Base-by-base conservation (phyloP, 2,888 invertebrate genomes). In the Hydrotaea diabolus region DNA sequence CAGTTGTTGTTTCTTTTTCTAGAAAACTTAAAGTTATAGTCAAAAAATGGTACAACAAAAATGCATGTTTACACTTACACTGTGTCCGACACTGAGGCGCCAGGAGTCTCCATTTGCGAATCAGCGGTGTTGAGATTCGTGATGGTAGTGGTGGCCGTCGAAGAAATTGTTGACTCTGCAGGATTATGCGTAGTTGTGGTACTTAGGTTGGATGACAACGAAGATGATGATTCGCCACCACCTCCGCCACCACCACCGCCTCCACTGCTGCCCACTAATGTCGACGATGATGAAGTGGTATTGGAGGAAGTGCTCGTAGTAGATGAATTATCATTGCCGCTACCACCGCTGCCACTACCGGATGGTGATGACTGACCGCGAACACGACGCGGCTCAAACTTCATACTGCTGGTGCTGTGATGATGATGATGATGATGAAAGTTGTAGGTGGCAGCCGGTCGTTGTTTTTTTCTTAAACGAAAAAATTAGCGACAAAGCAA, bases 341-440 rank as follows among this genome's bases (percentile, higher is more conserved):
- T 85, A 23, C 86, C 79, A 83, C 87, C 75, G 83, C 87, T 74
- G 77, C 84, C 89, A 76, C 88, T 82, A 79, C 86, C 83, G 69
- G 82, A 80, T 77, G 69, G 88, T 86, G 85, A 82, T 62, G 81
- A 85, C 87, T 88, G 89, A 86, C 77, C 82, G 74, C 89, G 89
- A 82, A 91, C 91, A 86, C 92, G 91, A 86, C 92, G 91, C 80
- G 91, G 90, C 89, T 92, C 92, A 88, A 91, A 92, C 88, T 92
- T 92, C 92, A 92, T 92, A 87, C 85, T 88, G 43, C 55, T 46
- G 53, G 8, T 23, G 4, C 19, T 26, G 46, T 39, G 26, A 43
- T 19, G 21, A 46, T n/a, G 39, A 36, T 19, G 53, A 8, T 85
- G 81, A 76, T 79, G 7, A 8, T 46, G 26, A 36, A 3, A 80